A percentile compares a stretch with the other conserved stretches of the same genome.
Evolutionary conservation across 2,797 vertebrate genomes (phyloP).

Genomic region (Sphaeramia orbicularis): DNA sequence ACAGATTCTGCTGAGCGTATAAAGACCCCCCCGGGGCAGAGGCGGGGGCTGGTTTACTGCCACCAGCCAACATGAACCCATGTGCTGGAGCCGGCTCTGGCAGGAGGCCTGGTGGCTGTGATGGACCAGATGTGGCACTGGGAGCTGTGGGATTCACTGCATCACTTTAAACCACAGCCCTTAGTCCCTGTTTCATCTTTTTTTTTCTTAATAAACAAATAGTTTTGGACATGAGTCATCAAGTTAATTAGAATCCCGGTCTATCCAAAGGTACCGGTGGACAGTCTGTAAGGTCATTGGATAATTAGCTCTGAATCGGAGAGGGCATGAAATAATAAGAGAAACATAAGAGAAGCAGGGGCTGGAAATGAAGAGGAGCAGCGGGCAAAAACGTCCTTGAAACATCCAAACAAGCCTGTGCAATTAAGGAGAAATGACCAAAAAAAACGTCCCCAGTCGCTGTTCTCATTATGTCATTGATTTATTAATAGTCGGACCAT

Average conservation of each 20-base stretch:
- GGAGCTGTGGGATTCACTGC: slow-evolving; percentile 72
- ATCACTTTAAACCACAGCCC: no score
- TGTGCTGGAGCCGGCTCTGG: slow-evolving; percentile 65
- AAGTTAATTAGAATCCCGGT: slow-evolving; percentile 2
- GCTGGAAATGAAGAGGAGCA: slow-evolving; percentile 46
- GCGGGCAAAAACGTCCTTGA: slow-evolving; percentile 59
- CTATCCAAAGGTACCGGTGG: slow-evolving; percentile 18
- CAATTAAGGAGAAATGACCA: slow-evolving; percentile 59
- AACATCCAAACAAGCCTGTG: slow-evolving; percentile 43
- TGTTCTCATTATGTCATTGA: slow-evolving; percentile 60
- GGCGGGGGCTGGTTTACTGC: slow-evolving; percentile 47
- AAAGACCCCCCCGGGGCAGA: slow-evolving; percentile 39
- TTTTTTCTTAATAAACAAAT: no score
- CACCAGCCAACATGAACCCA: slow-evolving; percentile 75
- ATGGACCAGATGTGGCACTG: slow-evolving; percentile 83
- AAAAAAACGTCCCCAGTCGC: slow-evolving; percentile 50
- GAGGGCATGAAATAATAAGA: slow-evolving; percentile 66
- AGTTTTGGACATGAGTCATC: no score
- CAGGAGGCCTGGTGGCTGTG: slow-evolving; percentile 61
- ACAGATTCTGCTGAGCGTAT: slow-evolving; percentile 41
- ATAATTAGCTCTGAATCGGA: slow-evolving; percentile 63
- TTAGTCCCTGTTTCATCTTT: no score
- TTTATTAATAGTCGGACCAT: slow-evolving; percentile 47
- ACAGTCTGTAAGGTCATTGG: slow-evolving; percentile 62
- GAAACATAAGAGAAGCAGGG: slow-evolving; percentile 43